phyloP scores from a whole-genome alignment of 2,113 vertebrate genomes.

The Dasyornis broadbenti region DNA sequence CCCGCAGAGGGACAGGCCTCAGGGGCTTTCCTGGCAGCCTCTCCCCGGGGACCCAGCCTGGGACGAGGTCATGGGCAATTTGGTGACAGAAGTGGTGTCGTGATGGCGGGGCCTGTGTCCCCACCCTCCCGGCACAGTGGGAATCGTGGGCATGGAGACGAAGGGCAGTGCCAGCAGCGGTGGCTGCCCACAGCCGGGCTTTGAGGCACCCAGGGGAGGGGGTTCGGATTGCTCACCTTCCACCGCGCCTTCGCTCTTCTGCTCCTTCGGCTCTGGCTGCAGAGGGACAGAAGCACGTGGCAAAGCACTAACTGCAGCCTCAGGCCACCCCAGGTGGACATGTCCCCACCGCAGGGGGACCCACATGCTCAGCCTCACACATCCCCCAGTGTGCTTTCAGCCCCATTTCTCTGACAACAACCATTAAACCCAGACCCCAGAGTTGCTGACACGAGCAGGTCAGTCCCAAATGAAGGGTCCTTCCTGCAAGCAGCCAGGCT shows the following conservation, averaged over 20 bases:
- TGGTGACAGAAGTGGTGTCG: neutral
- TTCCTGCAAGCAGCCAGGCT: fast-evolving
- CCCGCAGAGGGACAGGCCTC: neutral
- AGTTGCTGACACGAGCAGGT: fast-evolving
- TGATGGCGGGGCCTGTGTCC: fast-evolving
- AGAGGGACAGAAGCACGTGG: neutral
- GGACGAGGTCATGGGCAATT: fast-evolving
- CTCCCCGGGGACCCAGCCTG: neutral
- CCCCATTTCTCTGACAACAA: neutral
- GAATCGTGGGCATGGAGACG: fast-evolving
- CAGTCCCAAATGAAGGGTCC: neutral
- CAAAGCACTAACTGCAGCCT: neutral
- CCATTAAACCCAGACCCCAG: neutral
- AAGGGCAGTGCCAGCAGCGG: fast-evolving
- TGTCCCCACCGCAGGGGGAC: fast-evolving
- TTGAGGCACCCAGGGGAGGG: neutral
- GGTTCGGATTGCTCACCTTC: neutral
- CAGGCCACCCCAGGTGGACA: neutral
- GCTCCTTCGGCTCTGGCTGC: neutral
- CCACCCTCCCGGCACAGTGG: fast-evolving
- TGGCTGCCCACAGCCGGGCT: fast-evolving
- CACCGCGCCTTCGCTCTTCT: fast-evolving
- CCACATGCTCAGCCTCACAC: neutral
- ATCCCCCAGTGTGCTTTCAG: fast-evolving
- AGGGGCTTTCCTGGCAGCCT: neutral